Conservation (phyloP, 1,140 invertebrate genomes). For the Charaxes varanes region DNA sequence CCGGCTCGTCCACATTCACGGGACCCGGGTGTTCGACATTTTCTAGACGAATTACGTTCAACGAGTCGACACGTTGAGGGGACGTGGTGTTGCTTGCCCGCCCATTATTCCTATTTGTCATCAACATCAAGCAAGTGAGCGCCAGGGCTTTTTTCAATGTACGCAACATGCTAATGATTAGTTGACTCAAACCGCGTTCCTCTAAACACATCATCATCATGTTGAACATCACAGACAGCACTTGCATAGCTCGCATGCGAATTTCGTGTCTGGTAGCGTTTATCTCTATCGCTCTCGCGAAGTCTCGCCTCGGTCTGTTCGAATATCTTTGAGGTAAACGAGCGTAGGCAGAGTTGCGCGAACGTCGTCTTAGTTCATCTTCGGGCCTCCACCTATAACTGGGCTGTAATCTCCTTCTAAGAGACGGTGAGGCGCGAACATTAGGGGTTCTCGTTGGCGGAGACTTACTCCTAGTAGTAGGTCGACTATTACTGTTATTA, state of each 20-base stretch:
- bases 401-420: slow-evolving; percentile 41
- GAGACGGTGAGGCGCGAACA: slow-evolving; percentile 31
- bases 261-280: slow-evolving; percentile 62
- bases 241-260: slow-evolving; percentile 66
- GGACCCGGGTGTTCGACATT: slow-evolving; percentile 51
- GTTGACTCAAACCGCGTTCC: slow-evolving; percentile 56
- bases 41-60: slow-evolving; percentile 49
- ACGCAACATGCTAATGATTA: slow-evolving; percentile 65
- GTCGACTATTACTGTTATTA: slow-evolving; percentile 27
- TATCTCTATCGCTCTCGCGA: slow-evolving; percentile 52
- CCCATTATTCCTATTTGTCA: slow-evolving; percentile 47
- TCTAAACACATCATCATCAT: slow-evolving; percentile 72
- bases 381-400: slow-evolving; percentile 49
- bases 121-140: slow-evolving; percentile 64
- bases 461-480: slow-evolving; percentile 20
- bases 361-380: slow-evolving; percentile 42
- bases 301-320: slow-evolving; percentile 42
- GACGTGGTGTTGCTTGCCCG: slow-evolving; percentile 30
- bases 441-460: slow-evolving; percentile 29
- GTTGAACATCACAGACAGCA: slow-evolving; percentile 68
- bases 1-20: slow-evolving; percentile 51
- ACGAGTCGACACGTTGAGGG: slow-evolving; percentile 35
- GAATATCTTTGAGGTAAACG: slow-evolving; percentile 38
- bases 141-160: slow-evolving; percentile 65
- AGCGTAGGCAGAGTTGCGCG: slow-evolving; percentile 33